Evolutionary conservation across 2,888 invertebrate genomes (phyloP), one percentile per base, ranked within the genome.

Genomic region (Phlogophora meticulosa): DNA sequence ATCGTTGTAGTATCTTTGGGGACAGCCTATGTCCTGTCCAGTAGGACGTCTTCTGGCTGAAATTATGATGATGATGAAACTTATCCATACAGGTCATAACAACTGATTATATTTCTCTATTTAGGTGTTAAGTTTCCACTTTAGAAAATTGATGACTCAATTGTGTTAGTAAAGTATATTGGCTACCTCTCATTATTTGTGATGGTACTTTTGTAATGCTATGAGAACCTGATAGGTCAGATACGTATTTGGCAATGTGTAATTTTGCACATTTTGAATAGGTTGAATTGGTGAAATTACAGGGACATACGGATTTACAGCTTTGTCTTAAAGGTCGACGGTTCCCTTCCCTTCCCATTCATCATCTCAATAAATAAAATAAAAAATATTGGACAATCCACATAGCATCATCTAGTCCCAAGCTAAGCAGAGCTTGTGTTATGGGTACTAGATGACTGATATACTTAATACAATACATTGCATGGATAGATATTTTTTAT

Each of bases 201-300:
- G 57, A 24, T n/a, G 7, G 10, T 32, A 11, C 28, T 60, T 48
- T 48, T 45, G 60, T 64, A 63, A 75, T 69, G 10, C 36, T 57
- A 59, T 38, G 43, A 36, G 56, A 59, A 60, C 74, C 72, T 74
- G 72, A 76, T 76, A 71, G 74, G 74, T 76, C 56, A 74, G 34
- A 24, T n/a, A 36, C 34, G 38, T 57, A 76, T 74, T 63, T 59
- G 52, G 72, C 20, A 56, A 71, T 66, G 45, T 28, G 59, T 49
- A 65, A 76, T 59, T 76, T 58, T 20, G 61, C 22, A 69, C 34
- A 56, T 52, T 38, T 70, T 58, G 57, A 61, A 57, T 57, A 17
- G 51, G 45, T 74, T 42, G 52, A 38, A 42, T 38, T 38, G 55
- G 65, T 46, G 42, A 60, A 53, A 56, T 56, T 58, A 48, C 52